These are phyloP conservation scores for Limnephilus marmoratus DNA, from an alignment of 2,888 invertebrate species.

Conservation along the genomic window DNA sequence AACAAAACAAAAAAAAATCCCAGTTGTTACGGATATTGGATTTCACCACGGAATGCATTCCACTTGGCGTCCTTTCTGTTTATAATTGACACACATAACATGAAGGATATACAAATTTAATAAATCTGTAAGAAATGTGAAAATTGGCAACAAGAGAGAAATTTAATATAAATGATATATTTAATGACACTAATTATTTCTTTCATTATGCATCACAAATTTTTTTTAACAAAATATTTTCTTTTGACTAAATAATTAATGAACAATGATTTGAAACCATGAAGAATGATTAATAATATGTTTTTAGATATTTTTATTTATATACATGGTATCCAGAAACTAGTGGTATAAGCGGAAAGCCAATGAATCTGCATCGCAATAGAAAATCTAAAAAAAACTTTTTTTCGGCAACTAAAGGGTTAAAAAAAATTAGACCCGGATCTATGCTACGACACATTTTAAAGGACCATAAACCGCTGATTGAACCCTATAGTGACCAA, in stretches of 20 bases:
- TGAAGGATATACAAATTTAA: neutral
- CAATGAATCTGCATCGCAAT: no score
- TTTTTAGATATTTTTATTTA: neutral
- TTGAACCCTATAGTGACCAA: no score
- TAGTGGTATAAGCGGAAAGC: no score
- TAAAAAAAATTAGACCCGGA: no score
- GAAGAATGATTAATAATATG: neutral
- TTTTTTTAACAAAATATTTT: neutral
- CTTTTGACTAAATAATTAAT: neutral
- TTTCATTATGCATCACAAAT: neutral
- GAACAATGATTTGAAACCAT: neutral
- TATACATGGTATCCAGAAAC: no score
- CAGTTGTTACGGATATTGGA: neutral
- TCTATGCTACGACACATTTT: no score
- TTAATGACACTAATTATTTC: neutral
- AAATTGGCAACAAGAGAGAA: neutral
- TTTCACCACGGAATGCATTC: neutral
- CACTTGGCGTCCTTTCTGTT: neutral
- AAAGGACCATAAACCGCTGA: no score
- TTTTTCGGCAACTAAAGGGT: no score
- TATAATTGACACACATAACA: neutral
- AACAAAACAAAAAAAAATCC: no score
- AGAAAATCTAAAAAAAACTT: no score
- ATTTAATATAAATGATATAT: neutral
- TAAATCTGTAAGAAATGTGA: neutral